A percentile compares a stretch with the other conserved stretches of the same genome.
Evolutionary conservation across 2,113 vertebrate genomes (phyloP).

Genomic region (Proterorhinus semilunaris): DNA sequence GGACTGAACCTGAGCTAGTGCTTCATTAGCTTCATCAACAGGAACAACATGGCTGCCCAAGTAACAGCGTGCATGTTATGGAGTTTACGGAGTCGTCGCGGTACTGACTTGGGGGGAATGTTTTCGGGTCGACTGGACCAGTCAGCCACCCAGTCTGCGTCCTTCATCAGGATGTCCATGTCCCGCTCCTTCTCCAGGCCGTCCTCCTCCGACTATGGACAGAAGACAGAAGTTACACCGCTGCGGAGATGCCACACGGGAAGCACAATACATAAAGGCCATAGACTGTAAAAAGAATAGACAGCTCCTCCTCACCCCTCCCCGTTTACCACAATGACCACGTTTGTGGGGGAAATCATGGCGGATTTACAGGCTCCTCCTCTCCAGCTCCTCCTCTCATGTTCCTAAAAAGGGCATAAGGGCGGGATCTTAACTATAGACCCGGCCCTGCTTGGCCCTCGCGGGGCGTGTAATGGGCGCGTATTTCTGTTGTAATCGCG

Average conservation of each 20-base stretch:
- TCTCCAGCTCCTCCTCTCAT: too few relatives aligned
- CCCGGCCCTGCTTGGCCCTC: too few relatives aligned
- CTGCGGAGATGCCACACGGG: neutral
- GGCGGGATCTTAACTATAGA: too few relatives aligned
- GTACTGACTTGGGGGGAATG: slow-evolving; percentile 91
- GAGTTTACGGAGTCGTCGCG: slow-evolving; percentile 14
- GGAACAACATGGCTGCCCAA: neutral
- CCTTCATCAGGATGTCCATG: slow-evolving; percentile 89
- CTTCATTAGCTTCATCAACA: neutral
- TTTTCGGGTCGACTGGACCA: slow-evolving; percentile 99
- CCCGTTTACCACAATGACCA: too few relatives aligned
- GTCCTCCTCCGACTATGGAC: slow-evolving; percentile 88
- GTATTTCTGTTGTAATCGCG: too few relatives aligned
- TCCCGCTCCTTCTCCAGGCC: slow-evolving; percentile 88
- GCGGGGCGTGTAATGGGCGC: too few relatives aligned
- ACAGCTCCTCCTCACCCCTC: too few relatives aligned
- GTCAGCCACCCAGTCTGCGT: slow-evolving; percentile 93
- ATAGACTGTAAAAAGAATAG: too few relatives aligned
- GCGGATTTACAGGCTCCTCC: too few relatives aligned
- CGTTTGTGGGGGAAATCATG: too few relatives aligned
- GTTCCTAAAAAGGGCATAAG: too few relatives aligned
- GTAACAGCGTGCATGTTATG: slow-evolving; percentile 18
- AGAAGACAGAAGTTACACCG: slow-evolving; percentile 9
- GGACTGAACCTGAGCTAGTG: neutral
- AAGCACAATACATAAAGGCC: too few relatives aligned